Evolutionary conservation across 2,888 invertebrate species (phyloP).

Genomic region (Drosophila fungiperda): DNA sequence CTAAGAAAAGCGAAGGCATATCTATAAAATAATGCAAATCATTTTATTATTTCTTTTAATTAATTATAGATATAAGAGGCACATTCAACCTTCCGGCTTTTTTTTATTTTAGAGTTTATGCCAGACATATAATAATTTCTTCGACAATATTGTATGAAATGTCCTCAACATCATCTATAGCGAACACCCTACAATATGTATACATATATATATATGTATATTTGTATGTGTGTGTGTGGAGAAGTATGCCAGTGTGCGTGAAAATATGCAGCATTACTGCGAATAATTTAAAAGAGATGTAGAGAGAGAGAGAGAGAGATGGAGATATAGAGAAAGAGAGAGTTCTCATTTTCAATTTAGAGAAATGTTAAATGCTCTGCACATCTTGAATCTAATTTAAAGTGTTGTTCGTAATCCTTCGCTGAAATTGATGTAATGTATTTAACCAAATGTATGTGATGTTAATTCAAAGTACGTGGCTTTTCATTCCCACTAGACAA

Average conservation of each 20-base stretch:
- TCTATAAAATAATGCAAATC: background rate
- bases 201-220: background rate
- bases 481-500: constrained; percentile 26
- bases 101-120: background rate
- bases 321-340: background rate
- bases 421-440: constrained; percentile 34
- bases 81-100: too few relatives aligned
- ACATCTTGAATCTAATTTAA: constrained; percentile 46
- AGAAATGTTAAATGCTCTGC: constrained; percentile 36
- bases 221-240: constrained; percentile 11
- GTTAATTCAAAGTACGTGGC: constrained; percentile 63
- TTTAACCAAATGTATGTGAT: constrained; percentile 51
- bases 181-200: background rate
- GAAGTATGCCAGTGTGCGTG: constrained; percentile 59
- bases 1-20: too few relatives aligned
- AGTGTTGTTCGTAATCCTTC: constrained; percentile 11
- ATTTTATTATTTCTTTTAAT: background rate
- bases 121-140: background rate
- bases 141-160: background rate
- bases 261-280: constrained; percentile 59
- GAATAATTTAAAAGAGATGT: constrained; percentile 5
- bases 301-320: background rate
- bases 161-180: constrained; percentile 49
- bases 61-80: background rate
- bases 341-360: constrained; percentile 22